Conservation (phyloP, 2,113 vertebrate species). For the Lynx canadensis region DNA sequence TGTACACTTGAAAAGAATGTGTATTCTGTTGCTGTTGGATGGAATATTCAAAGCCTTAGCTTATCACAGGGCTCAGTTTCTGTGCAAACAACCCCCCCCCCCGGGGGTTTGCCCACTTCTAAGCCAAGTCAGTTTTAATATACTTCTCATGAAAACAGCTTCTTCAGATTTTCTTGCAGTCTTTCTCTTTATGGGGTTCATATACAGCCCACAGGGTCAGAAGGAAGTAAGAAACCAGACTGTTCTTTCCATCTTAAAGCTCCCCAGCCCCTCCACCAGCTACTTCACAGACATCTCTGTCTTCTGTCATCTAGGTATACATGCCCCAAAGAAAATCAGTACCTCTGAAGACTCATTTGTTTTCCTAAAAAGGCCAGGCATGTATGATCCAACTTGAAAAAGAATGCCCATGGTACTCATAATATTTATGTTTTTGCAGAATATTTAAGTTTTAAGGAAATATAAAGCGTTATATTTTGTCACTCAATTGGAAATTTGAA, state of each 20-base stretch:
- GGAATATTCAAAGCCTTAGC: neutral
- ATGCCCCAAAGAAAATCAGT: neutral
- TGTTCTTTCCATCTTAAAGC: neutral
- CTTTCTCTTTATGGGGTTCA: neutral
- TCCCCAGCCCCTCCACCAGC: neutral
- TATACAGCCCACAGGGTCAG: neutral
- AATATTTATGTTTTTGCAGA: neutral
- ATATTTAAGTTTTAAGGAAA: slow-evolving; percentile 24
- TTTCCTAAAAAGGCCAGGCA: neutral
- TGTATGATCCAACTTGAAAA: neutral
- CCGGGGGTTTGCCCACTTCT: neutral
- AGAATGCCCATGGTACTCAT: neutral
- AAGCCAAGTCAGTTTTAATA: neutral
- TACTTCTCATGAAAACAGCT: neutral
- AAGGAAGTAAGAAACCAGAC: neutral
- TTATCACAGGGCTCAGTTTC: neutral
- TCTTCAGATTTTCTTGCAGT: neutral
- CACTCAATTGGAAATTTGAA: neutral
- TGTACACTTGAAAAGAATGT: neutral
- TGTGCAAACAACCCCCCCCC: neutral
- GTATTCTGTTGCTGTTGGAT: neutral
- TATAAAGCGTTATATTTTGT: neutral
- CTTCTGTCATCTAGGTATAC: neutral
- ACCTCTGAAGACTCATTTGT: neutral
- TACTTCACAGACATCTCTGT: neutral